A percentile compares a stretch with the other conserved stretches of the same genome.
Conservation (phyloP, 2,113 vertebrate genomes). For the Dendrocopos noguchii region DNA sequence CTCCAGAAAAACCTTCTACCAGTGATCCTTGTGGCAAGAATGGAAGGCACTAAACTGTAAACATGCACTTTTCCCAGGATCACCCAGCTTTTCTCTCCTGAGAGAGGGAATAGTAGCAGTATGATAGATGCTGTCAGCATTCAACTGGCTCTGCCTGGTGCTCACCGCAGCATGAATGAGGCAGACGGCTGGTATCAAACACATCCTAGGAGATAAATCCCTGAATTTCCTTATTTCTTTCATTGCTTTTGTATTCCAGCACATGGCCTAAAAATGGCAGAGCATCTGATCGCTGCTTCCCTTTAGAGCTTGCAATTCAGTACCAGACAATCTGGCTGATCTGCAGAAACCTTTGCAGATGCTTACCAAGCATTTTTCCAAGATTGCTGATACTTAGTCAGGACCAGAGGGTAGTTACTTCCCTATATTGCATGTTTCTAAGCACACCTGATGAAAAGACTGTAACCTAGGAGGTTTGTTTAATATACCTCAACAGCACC, state of each 20-base stretch:
- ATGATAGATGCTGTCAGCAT: not conserved
- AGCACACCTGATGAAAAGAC: not conserved
- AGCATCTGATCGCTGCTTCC: not conserved
- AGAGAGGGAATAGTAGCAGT: not conserved
- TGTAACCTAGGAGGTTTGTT: not conserved
- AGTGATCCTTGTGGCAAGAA: not conserved
- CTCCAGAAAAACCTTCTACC: not conserved
- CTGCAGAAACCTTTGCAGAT: not conserved
- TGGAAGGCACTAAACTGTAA: not conserved
- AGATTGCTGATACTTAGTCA: not conserved
- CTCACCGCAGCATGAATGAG: not conserved
- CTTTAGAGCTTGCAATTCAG: not conserved
- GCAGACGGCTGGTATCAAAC: fast-evolving
- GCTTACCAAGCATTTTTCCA: not conserved
- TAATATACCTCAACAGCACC: not conserved
- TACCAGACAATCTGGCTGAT: not conserved
- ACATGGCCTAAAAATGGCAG: not conserved
- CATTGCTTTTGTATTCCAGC: not conserved
- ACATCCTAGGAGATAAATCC: not conserved
- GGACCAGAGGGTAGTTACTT: not conserved
- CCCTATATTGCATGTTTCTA: not conserved
- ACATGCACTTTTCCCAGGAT: not conserved
- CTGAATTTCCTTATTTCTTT: not conserved
- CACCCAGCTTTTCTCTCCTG: not conserved
- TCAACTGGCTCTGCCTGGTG: not conserved